Evolutionary conservation across 2,113 vertebrate genomes (phyloP).

Genomic region (Xerus inauris): DNA sequence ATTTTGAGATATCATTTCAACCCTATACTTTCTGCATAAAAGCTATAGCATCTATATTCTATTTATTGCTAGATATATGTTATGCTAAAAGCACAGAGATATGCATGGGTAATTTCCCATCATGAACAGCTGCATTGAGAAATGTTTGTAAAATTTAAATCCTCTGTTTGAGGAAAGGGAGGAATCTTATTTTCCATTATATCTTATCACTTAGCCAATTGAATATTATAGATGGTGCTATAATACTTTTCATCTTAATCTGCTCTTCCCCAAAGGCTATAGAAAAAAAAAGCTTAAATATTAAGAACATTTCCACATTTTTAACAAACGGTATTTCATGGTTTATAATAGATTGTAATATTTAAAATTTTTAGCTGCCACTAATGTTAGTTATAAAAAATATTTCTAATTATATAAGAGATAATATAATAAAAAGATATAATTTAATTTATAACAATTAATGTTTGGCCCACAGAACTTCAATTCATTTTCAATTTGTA

Average conservation of each 20-base stretch:
- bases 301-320: slow-evolving; percentile 24
- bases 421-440: neutral
- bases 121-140: slow-evolving; percentile 62
- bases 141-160: slow-evolving; percentile 58
- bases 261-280: neutral
- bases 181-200: neutral
- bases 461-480: slow-evolving; percentile 1
- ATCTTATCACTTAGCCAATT: slow-evolving; percentile 13
- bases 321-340: slow-evolving; percentile 35
- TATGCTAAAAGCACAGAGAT: slow-evolving; percentile 71
- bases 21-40: neutral
- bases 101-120: slow-evolving; percentile 65
- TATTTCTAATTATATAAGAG: slow-evolving; percentile 32
- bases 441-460: slow-evolving; percentile 6
- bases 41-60: slow-evolving; percentile 35
- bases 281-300: neutral
- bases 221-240: slow-evolving; percentile 21
- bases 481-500: neutral
- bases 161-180: slow-evolving; percentile 58
- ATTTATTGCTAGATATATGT: slow-evolving; percentile 69
- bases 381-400: neutral
- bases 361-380: neutral
- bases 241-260: slow-evolving; percentile 63
- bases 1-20: slow-evolving; percentile 52
- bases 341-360: neutral